Percentiles rank a stretch among this genome's conserved stretches.
Evolutionary conservation across 2,797 vertebrate species (phyloP).

Genomic region (Scolopax rusticola): DNA sequence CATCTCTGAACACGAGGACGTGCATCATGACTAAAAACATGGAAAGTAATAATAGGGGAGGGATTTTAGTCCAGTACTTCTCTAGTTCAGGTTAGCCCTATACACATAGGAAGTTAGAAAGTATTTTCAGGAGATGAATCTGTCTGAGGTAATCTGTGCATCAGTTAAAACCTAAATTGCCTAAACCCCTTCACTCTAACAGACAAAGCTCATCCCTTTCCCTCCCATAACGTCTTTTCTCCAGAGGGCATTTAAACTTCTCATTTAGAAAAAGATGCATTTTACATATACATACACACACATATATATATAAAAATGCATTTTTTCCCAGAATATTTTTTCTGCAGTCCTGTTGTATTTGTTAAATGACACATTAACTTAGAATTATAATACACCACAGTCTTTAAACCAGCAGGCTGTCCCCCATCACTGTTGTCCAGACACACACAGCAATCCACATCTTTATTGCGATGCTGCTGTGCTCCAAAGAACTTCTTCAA

Average conservation of each 20-base stretch:
- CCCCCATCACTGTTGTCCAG: neutral
- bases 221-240: neutral
- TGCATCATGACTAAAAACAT: neutral
- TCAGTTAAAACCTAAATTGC: neutral
- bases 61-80: neutral
- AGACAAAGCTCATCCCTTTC: neutral
- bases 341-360: neutral
- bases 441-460: neutral
- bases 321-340: neutral
- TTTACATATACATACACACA: neutral
- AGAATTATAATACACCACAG: neutral
- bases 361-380: neutral
- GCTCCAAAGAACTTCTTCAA: neutral
- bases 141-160: constrained; percentile 46
- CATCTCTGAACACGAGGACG: neutral
- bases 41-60: neutral
- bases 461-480: neutral
- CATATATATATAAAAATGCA: neutral
- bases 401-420: neutral
- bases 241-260: neutral
- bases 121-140: constrained; percentile 24
- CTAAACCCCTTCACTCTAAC: neutral
- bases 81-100: neutral
- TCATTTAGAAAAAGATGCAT: neutral
- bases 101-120: neutral